Conservation (phyloP, 2,888 invertebrate species). For the Metalampra italica region DNA sequence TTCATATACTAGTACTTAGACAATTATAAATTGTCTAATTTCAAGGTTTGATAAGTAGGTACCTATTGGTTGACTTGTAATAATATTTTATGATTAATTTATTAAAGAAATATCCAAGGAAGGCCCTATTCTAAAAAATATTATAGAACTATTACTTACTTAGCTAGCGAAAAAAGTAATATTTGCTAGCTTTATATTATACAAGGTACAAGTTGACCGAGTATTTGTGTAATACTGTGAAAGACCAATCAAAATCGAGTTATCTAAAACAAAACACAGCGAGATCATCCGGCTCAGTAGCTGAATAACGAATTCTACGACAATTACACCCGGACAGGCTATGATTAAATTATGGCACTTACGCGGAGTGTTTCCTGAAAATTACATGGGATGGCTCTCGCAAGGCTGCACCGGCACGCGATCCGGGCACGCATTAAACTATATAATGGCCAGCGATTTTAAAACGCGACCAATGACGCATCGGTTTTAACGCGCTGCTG, state of each 20-base stretch:
- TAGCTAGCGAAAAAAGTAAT: too few relatives aligned
- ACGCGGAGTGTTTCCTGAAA: constrained; percentile 74
- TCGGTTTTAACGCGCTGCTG: constrained; percentile 65
- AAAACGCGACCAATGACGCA: constrained; percentile 72
- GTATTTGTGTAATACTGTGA: background rate
- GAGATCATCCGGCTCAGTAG: constrained; percentile 53
- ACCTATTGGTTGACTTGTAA: too few relatives aligned
- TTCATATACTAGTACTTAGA: too few relatives aligned
- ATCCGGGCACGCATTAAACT: constrained; percentile 67
- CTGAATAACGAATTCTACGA: constrained; percentile 64
- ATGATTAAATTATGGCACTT: constrained; percentile 77
- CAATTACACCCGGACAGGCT: constrained; percentile 70
- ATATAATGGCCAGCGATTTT: constrained; percentile 53
- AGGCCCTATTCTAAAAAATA: too few relatives aligned
- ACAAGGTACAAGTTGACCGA: too few relatives aligned
- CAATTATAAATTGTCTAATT: too few relatives aligned
- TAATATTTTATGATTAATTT: too few relatives aligned
- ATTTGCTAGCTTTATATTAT: too few relatives aligned
- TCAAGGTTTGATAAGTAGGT: too few relatives aligned
- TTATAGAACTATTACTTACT: too few relatives aligned
- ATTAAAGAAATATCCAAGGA: too few relatives aligned
- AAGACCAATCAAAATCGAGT: constrained; percentile 28
- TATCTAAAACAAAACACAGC: constrained; percentile 39
- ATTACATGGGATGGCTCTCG: constrained; percentile 73
- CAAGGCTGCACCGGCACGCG: constrained; percentile 73